Conservation (phyloP, 2,888 invertebrate species). For the Stictocephala bisonia region DNA sequence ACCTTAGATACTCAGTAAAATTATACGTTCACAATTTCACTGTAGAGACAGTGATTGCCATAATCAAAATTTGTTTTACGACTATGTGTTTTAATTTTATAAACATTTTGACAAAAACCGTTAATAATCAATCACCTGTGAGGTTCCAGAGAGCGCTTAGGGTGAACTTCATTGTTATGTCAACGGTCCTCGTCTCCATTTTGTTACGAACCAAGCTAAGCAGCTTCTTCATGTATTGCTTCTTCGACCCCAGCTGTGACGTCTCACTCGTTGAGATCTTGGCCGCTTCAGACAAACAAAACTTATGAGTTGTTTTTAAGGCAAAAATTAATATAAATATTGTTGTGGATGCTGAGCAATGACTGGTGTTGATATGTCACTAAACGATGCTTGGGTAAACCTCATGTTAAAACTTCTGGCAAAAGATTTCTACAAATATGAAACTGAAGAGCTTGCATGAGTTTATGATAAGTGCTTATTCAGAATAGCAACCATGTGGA, state of each 20-base stretch:
- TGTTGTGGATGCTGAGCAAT: background rate
- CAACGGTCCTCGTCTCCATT: constrained; percentile 67
- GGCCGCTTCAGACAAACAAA: constrained; percentile 63
- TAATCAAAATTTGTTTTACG: no score
- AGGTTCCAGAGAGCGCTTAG: constrained; percentile 82
- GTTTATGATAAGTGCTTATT: no score
- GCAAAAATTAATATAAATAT: background rate
- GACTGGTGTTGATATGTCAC: background rate
- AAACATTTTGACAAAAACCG: no score
- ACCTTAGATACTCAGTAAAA: no score
- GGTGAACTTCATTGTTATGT: constrained; percentile 81
- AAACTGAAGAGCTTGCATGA: no score
- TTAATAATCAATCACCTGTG: constrained; percentile 69
- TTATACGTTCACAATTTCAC: no score
- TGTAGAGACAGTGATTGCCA: no score
- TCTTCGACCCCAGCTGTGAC: constrained; percentile 73
- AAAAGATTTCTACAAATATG: no score
- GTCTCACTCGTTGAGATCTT: constrained; percentile 76
- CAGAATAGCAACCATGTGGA: no score
- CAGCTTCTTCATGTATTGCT: constrained; percentile 76
- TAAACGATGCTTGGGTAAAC: no score
- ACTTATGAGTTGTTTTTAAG: background rate
- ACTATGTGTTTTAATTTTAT: no score
- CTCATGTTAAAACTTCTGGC: no score
- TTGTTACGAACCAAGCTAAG: constrained; percentile 73